These are phyloP conservation scores for Aphelocoma californica DNA, from an alignment of 2,797 vertebrate species.

Conservation along the genomic window DNA sequence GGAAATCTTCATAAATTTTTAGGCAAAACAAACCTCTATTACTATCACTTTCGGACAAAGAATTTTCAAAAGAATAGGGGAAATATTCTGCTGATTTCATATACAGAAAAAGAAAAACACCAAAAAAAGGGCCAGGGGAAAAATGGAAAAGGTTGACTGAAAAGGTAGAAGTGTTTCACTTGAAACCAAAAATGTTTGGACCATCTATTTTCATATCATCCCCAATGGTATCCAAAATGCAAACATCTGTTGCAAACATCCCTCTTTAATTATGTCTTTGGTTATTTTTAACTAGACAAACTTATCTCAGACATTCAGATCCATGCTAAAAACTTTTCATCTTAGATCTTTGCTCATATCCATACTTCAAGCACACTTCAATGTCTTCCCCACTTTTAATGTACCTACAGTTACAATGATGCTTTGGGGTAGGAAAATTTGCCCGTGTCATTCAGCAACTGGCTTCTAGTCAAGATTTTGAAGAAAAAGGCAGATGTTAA, in stretches of 20 bases:
- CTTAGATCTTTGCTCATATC: not conserved
- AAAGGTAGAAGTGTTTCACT: not conserved
- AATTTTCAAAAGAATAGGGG: not conserved
- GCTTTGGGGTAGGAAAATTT: not conserved
- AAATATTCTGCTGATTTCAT: not conserved
- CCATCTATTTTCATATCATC: not conserved
- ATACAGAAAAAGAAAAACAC: not conserved
- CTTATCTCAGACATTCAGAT: constrained; percentile 15
- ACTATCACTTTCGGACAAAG: not conserved
- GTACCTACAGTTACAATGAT: not conserved
- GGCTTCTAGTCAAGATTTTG: not conserved
- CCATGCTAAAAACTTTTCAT: not conserved
- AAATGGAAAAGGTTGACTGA: not conserved
- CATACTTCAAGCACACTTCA: not conserved
- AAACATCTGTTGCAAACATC: constrained; percentile 28
- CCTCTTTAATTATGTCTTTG: constrained; percentile 24
- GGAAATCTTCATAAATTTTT: not conserved
- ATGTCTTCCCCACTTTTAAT: not conserved
- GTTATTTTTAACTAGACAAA: constrained; percentile 50
- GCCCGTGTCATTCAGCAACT: not conserved
- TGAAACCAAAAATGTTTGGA: not conserved
- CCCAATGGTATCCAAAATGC: not conserved
- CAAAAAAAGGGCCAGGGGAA: not conserved
- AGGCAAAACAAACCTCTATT: not conserved
- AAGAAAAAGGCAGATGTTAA: not conserved